Evolutionary conservation across 2,797 vertebrate species (phyloP).

Genomic region (Chelon auratus): DNA sequence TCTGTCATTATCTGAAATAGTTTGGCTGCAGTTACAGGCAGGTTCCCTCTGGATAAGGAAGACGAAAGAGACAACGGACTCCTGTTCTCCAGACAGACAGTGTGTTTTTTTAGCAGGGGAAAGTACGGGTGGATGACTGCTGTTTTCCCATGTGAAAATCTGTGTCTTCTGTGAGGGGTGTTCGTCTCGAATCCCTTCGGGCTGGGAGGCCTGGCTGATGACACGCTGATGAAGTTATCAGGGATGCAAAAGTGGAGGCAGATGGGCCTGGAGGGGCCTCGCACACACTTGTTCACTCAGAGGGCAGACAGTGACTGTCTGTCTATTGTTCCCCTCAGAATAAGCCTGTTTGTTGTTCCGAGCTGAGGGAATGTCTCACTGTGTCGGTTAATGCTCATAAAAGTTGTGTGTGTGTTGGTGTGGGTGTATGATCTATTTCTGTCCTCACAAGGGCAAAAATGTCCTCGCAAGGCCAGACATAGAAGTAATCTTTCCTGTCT

Average conservation of each 20-base stretch:
- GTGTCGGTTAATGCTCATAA: slow-evolving; percentile 28
- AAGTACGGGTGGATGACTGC: slow-evolving; percentile 9
- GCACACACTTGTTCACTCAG: background rate
- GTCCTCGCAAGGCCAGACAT: slow-evolving; percentile 9
- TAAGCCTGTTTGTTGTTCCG: slow-evolving; percentile 23
- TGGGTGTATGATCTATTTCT: slow-evolving; percentile 19
- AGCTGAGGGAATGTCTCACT: slow-evolving; percentile 33
- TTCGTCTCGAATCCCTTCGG: slow-evolving; percentile 20
- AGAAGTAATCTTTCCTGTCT: background rate
- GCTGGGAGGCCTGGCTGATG: slow-evolving; percentile 17
- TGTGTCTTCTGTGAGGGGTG: slow-evolving; percentile 24
- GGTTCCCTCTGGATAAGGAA: slow-evolving; percentile 1
- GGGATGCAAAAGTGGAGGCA: slow-evolving; percentile 24
- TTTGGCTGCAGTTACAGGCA: slow-evolving; percentile 3
- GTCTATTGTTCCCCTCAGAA: slow-evolving; percentile 33
- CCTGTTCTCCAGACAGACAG: slow-evolving; percentile 47
- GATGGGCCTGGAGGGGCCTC: slow-evolving; percentile 9
- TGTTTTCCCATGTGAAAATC: slow-evolving; percentile 45
- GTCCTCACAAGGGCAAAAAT: background rate
- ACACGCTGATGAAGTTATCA: slow-evolving; percentile 31
- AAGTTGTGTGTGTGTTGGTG: slow-evolving; percentile 6
- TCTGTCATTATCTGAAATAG: background rate
- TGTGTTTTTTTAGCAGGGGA: slow-evolving; percentile 27
- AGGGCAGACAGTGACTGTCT: slow-evolving; percentile 17
- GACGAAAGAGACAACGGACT: slow-evolving; percentile 27